Evolutionary conservation across 92 coral and sea anemone genomes (phyloP), one percentile per base, ranked within the genome.

Genomic region (Heliopora coerulea): DNA sequence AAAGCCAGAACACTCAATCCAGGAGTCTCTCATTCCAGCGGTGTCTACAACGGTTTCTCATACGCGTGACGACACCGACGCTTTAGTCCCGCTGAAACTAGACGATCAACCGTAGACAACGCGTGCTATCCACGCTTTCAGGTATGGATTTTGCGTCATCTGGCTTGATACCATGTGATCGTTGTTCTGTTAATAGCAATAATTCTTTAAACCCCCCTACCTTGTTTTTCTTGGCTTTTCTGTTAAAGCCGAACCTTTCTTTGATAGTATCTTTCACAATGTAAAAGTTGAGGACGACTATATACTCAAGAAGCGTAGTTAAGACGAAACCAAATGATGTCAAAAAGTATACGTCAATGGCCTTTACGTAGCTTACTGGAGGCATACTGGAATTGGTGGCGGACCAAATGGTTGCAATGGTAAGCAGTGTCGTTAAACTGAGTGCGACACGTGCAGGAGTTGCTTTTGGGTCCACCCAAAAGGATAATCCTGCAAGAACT

Each of bases 311-410:
- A 72, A 91, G 31, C 8, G 95, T 91, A 4, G 85, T 85, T 49
- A 91, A 73, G 44, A 91, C 89, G 56, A 91, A 91, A 25, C 81
- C 54, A 65, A 91, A 91, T 32, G 88, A 86, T 26, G 90, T 75
- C 72, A 91, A 83, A 19, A 91, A 88, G 67, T 91, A 91, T 7
- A 86, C 64, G 32, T 91, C 97, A 17, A 91, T 84, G 20, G 97
- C 89, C 77, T 91, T 91, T 72, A 91, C 83, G 63, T 91, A 91
- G 54, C 86, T 84, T 9, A 91, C 93, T 65, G 88, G 86, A 0
- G 97, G 97, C 93, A 91, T 86, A 46, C 82, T 84, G 56, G 89
- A 86, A 62, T 91, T 91, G 1, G 89, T 86, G 2, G 89, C 74
- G 0, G 91, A 88, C 93, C 93, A 91, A 26, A 91, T 86, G 41